Evolutionary conservation across 1,140 invertebrate genomes (phyloP).

Genomic region (Dolichoris vasculosae): DNA sequence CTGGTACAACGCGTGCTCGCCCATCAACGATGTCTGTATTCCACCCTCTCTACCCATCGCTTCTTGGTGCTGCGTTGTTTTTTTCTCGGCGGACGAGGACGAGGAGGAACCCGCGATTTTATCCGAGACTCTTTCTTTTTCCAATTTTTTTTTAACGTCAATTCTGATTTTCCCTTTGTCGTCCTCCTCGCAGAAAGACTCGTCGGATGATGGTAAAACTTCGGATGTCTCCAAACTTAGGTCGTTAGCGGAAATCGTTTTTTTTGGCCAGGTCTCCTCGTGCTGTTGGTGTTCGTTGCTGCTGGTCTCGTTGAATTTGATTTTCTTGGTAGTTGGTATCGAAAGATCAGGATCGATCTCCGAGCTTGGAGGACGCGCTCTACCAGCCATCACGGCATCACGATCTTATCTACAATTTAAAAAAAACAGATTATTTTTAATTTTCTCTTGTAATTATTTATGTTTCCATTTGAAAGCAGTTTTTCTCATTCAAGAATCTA

Average conservation of each 20-base stretch:
- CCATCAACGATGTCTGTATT: constrained; percentile 57
- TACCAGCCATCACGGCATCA: constrained; percentile 70
- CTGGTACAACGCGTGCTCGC: constrained; percentile 65
- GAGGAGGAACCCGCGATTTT: not conserved
- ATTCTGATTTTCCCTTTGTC: not conserved
- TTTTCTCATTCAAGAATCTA: not conserved
- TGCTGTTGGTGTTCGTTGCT: not conserved
- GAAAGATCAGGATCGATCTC: constrained; percentile 64
- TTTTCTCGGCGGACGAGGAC: not conserved
- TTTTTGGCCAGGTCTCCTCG: not conserved
- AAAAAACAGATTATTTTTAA: not conserved
- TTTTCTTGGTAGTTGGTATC: constrained; percentile 58
- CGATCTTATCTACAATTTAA: constrained; percentile 56
- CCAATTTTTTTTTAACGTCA: not conserved
- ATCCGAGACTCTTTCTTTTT: not conserved
- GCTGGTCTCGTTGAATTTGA: constrained; percentile 13
- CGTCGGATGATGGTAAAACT: constrained; percentile 48
- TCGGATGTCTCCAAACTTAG: constrained; percentile 41
- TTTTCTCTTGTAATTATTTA: not conserved
- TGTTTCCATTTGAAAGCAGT: not conserved
- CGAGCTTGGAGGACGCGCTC: constrained; percentile 61
- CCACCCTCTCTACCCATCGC: constrained; percentile 54
- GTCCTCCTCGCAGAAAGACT: constrained; percentile 42
- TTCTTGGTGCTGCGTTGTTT: constrained; percentile 39
- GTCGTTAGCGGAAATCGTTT: not conserved